These are phyloP conservation scores for Brotula barbata DNA, from an alignment of 2,797 vertebrate species.

Conservation along the genomic window DNA sequence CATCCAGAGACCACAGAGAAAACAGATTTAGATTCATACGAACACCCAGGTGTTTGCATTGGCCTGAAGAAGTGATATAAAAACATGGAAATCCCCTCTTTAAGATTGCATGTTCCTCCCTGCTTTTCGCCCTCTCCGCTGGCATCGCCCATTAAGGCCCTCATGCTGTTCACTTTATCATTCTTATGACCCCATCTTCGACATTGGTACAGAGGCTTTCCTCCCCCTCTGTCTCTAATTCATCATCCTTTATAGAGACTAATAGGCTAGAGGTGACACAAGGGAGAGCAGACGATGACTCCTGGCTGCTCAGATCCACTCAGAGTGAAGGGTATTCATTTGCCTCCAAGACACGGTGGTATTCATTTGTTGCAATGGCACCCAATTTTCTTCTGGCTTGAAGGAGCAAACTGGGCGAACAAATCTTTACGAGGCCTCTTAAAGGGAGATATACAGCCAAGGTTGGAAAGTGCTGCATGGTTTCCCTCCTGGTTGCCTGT, in stretches of 20 bases:
- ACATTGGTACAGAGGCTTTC: constrained; percentile 68
- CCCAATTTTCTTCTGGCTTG: constrained; percentile 66
- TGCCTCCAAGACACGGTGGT: constrained; percentile 65
- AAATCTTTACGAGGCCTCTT: constrained; percentile 50
- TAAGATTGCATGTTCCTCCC: constrained; percentile 66
- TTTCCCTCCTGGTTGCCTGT: constrained; percentile 38
- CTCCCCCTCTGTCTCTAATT: constrained; percentile 79
- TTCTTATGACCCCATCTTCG: constrained; percentile 80
- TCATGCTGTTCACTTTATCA: constrained; percentile 82
- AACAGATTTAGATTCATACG: constrained; percentile 19
- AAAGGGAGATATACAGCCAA: constrained; percentile 53
- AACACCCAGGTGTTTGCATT: constrained; percentile 26
- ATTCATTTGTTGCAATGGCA: constrained; percentile 73
- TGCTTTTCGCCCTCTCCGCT: constrained; percentile 60
- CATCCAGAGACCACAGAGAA: constrained; percentile 4
- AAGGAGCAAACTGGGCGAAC: constrained; percentile 31
- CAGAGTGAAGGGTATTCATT: constrained; percentile 70
- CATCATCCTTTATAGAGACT: constrained; percentile 87
- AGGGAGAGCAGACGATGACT: constrained; percentile 68
- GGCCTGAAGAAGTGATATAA: constrained; percentile 33
- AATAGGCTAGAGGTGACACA: constrained; percentile 79
- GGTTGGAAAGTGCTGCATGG: constrained; percentile 26
- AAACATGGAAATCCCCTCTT: constrained; percentile 62
- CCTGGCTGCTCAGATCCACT: constrained; percentile 64
- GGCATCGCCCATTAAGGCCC: constrained; percentile 74